Base-by-base conservation (phyloP, 2,113 vertebrate genomes). In the Leptodactylus fuscus region DNA sequence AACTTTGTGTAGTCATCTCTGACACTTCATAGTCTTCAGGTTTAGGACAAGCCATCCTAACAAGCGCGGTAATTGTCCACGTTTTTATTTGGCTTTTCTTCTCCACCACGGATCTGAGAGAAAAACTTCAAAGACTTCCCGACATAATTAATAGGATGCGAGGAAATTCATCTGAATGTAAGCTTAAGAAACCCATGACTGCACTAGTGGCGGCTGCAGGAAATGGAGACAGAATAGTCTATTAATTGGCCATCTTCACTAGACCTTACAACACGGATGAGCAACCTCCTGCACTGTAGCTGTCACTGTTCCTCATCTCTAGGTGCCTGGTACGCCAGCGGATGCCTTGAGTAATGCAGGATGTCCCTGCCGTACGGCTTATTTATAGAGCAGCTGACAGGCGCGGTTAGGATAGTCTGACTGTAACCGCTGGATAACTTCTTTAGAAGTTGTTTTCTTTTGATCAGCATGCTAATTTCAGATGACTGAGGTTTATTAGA, bases 231-330 rank as follows among this genome's bases (percentile, higher is more conserved):
- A 51, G 76, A 27, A 41, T 16, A 79, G 76, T 80, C 77, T 44
- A 60, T 80, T 80, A 80, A 80, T 80, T 80, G 77, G 34, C 51
- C 34, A 24, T 62, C 53, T 80, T n/a, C 53, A 16, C 22, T 12
- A 80, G 55, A 60, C 53, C 53, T 62, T 62, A 24, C 77, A 80
- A 7, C 53, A 27, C 12, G 34, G 34, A 18, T 60, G 34, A 80
- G 77, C 20, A 27, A 80, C 77, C 77, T 38, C 22, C 0, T 60
- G 51, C 76, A 18, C 76, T 41, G 51, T 10, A 22, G 76, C 51
- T 41, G 76, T 79, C 76, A 38, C 49, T 38, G 32, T 7, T 29
- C 51, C 15, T 34, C 46, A 32, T 51, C 75, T 27, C 8, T 11
- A 1, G 53, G 34, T 41, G n/a, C 36, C 29, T 41, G 34, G 34